Conservation (phyloP, 1,140 invertebrate species). For the Hycleus phaleratus region DNA sequence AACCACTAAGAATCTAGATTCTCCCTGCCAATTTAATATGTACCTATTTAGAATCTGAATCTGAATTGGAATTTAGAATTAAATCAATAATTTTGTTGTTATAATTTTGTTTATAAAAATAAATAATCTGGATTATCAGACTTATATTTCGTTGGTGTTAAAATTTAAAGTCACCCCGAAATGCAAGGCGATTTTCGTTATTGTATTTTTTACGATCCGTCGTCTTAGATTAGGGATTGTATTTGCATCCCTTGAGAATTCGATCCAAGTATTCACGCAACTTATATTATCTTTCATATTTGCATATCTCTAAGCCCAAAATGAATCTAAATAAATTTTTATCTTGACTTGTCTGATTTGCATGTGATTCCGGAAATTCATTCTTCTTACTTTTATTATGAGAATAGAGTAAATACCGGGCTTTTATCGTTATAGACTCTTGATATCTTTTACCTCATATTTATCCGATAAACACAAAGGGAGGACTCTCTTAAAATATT, state of each 20-base stretch:
- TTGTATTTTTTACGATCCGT: constrained; percentile 26
- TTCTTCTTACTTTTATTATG: constrained; percentile 1
- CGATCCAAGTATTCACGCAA: constrained; percentile 14
- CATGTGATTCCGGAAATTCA: constrained; percentile 2
- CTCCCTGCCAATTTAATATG: background rate
- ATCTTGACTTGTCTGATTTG: constrained; percentile 18
- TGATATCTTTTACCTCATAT: too few species aligned
- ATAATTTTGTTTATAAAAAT: background rate
- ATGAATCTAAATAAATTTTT: constrained; percentile 23
- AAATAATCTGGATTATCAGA: background rate
- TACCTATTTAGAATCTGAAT: background rate
- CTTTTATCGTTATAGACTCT: too few species aligned
- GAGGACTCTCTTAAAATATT: background rate
- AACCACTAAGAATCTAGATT: background rate
- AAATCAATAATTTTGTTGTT: too few species aligned
- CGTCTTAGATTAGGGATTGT: constrained; percentile 24
- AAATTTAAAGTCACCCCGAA: constrained; percentile 5
- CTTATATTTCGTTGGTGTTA: background rate
- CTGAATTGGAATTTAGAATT: background rate
- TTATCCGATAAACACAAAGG: too few species aligned
- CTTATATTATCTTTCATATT: constrained; percentile 24
- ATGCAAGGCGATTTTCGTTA: constrained; percentile 14
- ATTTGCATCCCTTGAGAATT: constrained; percentile 20
- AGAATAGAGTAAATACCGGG: background rate
- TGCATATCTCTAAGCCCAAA: constrained; percentile 21